Conservation (phyloP, 2,888 invertebrate genomes). For the Eucriotettix oculatus region DNA sequence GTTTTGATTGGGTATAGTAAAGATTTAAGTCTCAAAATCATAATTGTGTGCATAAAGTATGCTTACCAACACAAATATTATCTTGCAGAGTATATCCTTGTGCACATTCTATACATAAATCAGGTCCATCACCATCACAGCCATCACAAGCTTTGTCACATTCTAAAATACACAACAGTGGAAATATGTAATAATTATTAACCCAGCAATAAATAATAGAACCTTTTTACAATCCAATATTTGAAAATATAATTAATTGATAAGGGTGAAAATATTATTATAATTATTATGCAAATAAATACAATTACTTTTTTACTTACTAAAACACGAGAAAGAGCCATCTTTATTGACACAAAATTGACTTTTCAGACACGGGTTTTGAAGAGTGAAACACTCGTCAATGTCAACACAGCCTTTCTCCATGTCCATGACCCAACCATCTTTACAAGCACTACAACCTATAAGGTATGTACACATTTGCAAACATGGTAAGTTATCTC, state of each 20-base stretch:
- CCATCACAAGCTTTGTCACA: constrained; percentile 74
- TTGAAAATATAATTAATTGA: too few species aligned
- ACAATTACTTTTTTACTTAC: constrained; percentile 18
- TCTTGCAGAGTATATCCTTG: constrained; percentile 52
- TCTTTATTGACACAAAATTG: constrained; percentile 82
- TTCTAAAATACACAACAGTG: constrained; percentile 21
- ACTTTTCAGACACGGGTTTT: constrained; percentile 34
- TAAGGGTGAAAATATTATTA: too few species aligned
- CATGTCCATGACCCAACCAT: constrained; percentile 56
- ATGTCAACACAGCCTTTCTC: constrained; percentile 69
- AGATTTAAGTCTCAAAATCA: background rate
- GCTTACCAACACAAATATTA: constrained; percentile 57
- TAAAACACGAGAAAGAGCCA: constrained; percentile 62
- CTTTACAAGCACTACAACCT: constrained; percentile 44
- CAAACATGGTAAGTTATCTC: too few species aligned
- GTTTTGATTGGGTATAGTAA: too few species aligned
- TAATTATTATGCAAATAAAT: too few species aligned
- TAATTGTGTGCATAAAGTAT: constrained; percentile 11
- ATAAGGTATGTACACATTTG: background rate
- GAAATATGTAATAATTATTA: background rate
- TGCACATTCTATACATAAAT: constrained; percentile 74
- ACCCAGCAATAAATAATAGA: background rate
- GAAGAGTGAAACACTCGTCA: constrained; percentile 57
- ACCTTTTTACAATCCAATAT: background rate
- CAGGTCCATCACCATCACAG: constrained; percentile 80